Conservation (phyloP, 2,113 vertebrate genomes). For the Halcyon senegalensis region DNA sequence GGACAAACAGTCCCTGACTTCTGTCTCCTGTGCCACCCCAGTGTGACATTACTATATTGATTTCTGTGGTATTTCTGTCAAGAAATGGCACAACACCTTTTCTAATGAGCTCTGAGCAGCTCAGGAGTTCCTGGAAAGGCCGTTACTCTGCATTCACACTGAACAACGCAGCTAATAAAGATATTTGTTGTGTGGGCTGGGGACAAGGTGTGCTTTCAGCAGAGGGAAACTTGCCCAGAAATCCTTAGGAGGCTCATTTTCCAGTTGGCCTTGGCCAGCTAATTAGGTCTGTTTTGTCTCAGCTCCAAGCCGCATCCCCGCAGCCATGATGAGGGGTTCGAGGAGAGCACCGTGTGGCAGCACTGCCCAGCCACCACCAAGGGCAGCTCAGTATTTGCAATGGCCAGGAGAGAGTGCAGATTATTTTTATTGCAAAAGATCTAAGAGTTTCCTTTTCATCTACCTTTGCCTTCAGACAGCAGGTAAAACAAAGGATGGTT, state of each 20-base stretch:
- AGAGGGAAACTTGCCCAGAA: background rate
- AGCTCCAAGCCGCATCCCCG: accelerated
- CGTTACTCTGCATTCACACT: accelerated
- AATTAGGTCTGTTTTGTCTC: background rate
- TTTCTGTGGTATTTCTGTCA: background rate
- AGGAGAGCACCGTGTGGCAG: background rate
- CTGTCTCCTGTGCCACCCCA: background rate
- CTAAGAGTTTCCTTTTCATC: background rate
- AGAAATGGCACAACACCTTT: background rate
- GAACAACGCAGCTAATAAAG: background rate
- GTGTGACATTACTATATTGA: background rate
- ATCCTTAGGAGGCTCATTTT: background rate
- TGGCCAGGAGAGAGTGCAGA: background rate
- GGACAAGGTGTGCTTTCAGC: background rate
- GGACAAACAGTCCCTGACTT: background rate
- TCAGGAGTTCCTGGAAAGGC: background rate
- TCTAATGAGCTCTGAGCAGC: background rate
- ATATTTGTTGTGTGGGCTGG: background rate
- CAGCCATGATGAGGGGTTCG: accelerated
- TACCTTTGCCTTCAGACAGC: background rate
- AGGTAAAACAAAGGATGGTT: background rate
- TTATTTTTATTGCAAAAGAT: background rate
- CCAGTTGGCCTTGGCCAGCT: background rate
- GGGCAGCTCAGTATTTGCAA: background rate
- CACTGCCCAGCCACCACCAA: background rate